phyloP scores from a whole-genome alignment of 2,797 vertebrate genomes.

The Odontamblyopus rebecca region DNA sequence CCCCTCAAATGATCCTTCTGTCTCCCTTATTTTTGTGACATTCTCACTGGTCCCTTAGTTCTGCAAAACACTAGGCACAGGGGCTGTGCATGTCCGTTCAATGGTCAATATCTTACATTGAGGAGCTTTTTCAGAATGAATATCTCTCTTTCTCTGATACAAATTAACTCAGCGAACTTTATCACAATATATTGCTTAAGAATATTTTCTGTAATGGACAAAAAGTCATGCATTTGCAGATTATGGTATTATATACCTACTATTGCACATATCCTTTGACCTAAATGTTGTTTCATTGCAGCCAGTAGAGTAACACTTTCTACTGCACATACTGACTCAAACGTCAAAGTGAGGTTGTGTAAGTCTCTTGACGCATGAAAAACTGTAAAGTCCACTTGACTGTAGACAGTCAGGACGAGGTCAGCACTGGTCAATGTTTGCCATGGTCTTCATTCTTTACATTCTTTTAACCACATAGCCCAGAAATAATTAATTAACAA shows the following conservation, averaged over 20 bases:
- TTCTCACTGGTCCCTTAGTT: no score
- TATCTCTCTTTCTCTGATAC: no score
- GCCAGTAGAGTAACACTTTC: slow-evolving; percentile 8
- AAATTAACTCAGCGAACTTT: no score
- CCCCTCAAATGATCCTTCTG: no score
- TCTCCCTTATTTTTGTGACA: no score
- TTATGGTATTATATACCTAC: neutral
- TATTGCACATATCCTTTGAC: slow-evolving; percentile 15
- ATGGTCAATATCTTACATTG: no score
- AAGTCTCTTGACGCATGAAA: slow-evolving; percentile 54
- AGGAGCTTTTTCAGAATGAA: no score
- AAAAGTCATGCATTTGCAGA: neutral
- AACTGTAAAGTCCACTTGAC: slow-evolving; percentile 44
- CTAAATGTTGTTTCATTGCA: slow-evolving; percentile 5
- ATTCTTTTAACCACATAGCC: slow-evolving; percentile 5
- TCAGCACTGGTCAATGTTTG: slow-evolving; percentile 29
- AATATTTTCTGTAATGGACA: neutral
- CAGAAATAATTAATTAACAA: neutral
- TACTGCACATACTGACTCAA: slow-evolving; percentile 12
- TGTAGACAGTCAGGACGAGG: neutral
- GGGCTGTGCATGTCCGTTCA: no score
- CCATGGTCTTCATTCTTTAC: slow-evolving; percentile 2
- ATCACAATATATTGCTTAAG: no score
- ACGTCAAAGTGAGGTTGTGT: slow-evolving; percentile 43
- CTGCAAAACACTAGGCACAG: no score